Percentiles rank a stretch among this genome's conserved stretches.
These are phyloP conservation scores for Seriola aureovittata DNA, from an alignment of 2,113 vertebrate species.

Conservation along the genomic window DNA sequence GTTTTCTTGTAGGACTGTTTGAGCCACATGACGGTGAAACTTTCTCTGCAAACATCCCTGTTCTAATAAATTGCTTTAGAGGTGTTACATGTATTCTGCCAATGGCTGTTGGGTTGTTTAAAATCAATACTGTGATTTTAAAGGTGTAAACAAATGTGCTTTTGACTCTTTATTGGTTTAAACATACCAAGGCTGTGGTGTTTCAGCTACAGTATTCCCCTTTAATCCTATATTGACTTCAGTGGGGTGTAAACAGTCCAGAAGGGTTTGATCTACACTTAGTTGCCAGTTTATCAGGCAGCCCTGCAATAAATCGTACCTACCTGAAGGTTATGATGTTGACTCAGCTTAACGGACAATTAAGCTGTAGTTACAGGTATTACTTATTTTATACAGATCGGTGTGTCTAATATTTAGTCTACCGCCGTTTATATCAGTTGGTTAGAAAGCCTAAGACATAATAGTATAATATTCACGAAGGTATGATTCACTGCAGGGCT, in stretches of 20 bases:
- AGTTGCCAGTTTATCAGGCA: background rate
- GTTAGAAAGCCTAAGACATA: background rate
- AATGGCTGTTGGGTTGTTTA: constrained; percentile 69
- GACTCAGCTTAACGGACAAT: background rate
- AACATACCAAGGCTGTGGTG: background rate
- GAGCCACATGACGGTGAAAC: constrained; percentile 77
- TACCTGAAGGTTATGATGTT: background rate
- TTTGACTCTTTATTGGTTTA: constrained; percentile 49
- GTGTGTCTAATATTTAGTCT: background rate
- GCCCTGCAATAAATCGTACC: background rate
- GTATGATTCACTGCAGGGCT: background rate
- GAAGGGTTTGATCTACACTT: background rate
- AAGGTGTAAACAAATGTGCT: constrained; percentile 51
- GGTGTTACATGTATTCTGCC: constrained; percentile 79
- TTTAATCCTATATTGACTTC: background rate
- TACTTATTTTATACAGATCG: background rate
- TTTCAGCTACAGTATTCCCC: background rate
- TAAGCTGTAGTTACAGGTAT: too few relatives aligned
- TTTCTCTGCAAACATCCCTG: constrained; percentile 85
- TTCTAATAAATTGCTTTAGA: constrained; percentile 87
- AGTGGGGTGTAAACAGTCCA: background rate
- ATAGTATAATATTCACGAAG: background rate
- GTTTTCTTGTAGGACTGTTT: constrained; percentile 76
- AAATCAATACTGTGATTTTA: constrained; percentile 75
- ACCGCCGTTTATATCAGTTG: background rate